Conservation (phyloP, 2,888 invertebrate species). For the Lithophane leautieri region DNA sequence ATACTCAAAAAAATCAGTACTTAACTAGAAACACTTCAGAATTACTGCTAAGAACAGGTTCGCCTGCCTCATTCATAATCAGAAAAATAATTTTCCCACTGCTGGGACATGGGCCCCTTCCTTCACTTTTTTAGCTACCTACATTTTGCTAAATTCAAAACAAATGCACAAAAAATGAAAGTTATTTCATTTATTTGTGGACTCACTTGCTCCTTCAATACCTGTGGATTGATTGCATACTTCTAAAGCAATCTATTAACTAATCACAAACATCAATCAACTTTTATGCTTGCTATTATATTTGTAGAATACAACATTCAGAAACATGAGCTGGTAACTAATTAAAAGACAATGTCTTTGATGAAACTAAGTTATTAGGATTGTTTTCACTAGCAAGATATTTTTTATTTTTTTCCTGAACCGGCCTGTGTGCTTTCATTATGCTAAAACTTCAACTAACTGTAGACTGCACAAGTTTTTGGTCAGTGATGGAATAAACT, state of each 20-base stretch:
- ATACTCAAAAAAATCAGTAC: not conserved
- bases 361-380: not conserved
- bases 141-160: not conserved
- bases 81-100: no score
- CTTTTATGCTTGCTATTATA: not conserved
- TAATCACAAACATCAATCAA: constrained; percentile 14
- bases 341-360: constrained; percentile 1
- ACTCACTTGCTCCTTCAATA: not conserved
- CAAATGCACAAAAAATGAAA: not conserved
- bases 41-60: not conserved
- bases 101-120: no score
- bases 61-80: not conserved
- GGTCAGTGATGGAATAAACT: not conserved
- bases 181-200: not conserved
- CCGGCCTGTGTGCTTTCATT: not conserved
- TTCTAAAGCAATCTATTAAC: constrained; percentile 7
- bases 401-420: not conserved
- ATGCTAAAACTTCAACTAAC: not conserved
- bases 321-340: not conserved
- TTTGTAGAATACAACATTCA: not conserved
- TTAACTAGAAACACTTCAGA: not conserved
- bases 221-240: not conserved
- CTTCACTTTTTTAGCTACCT: no score
- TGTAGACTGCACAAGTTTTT: not conserved
- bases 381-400: not conserved